Base-by-base conservation (phyloP, 2,113 vertebrate species). In the Neoarius graeffei region DNA sequence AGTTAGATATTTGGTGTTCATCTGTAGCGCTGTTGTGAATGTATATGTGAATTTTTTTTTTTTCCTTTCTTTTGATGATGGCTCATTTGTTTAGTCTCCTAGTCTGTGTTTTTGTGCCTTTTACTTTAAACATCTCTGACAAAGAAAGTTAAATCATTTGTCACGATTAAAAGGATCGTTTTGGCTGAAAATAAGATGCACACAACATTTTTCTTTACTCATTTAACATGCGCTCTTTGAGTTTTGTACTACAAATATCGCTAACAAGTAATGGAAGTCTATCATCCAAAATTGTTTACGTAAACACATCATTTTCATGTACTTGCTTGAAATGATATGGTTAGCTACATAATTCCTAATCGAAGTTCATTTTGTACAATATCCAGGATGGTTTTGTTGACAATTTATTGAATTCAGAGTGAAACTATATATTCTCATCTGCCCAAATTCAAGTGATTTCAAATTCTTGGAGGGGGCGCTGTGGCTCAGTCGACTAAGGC, bases 1-100 rank as follows among this genome's bases (percentile, higher is more conserved):
- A 52, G 85, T 66, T 91, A 50, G 56, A 52, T 93, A 73, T 89
- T n/a, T 90, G 85, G 89, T 86, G 84, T 91, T 86, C 19, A 48
- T 91, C 54, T 54, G 62, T 54, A 27, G 84, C 54, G 42, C 71
- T 59, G 42, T 35, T 81, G 89, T 83, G 83, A 73, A 8, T 59
- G 15, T 14, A 60, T 69, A 60, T 71, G 30, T 85, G 30, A 67
- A 15, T 54, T 9, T 52, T 7, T 67, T 67, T 87, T 25, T 77
- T 69, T 85, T 19, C 77, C 59, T 85, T 50, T 17, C 7, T 48
- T 10, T 77, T n/a, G 25, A 54, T n/a, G 57, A 59, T 48, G 15
- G 30, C n/a, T 79, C 23, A 23, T 84, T 71, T 35, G 76, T 87
- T 35, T 87, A 23, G 13, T 57, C 60, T 67, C 42, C 11, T 66